These are phyloP conservation scores for Stenoptilia bipunctidactyla DNA, from an alignment of 2,888 invertebrate genomes.

Conservation along the genomic window DNA sequence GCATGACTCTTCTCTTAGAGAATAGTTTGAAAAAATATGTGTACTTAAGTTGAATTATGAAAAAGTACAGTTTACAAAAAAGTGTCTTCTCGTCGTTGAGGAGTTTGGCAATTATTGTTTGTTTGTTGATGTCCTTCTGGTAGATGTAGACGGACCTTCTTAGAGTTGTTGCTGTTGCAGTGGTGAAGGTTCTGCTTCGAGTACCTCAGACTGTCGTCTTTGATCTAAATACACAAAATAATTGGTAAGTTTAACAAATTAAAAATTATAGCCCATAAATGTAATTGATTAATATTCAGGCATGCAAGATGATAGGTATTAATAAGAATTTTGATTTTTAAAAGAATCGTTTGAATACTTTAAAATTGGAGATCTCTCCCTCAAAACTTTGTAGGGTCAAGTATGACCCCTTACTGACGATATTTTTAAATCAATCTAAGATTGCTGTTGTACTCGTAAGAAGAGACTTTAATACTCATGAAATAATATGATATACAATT, in stretches of 20 bases:
- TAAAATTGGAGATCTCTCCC: too few species aligned
- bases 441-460: too few species aligned
- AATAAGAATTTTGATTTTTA: too few species aligned
- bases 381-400: neutral
- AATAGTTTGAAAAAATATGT: too few species aligned
- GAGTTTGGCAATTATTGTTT: constrained; percentile 48
- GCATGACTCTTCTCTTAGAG: neutral
- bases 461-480: too few species aligned
- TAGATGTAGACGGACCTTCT: constrained; percentile 51
- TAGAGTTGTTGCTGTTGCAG: constrained; percentile 47
- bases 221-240: constrained; percentile 26
- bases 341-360: too few species aligned
- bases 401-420: neutral
- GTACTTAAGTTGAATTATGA: too few species aligned
- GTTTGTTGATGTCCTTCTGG: constrained; percentile 41
- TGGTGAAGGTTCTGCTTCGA: constrained; percentile 44
- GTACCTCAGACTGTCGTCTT: constrained; percentile 52
- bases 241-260: too few species aligned
- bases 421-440: neutral
- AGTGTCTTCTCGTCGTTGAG: constrained; percentile 43
- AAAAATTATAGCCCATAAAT: too few species aligned
- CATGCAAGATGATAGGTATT: too few species aligned
- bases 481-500: too few species aligned
- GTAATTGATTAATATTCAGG: too few species aligned
- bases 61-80: constrained; percentile 49